phyloP scores from a whole-genome alignment of 2,113 vertebrate species.

The Genyomyrus donnyi region DNA sequence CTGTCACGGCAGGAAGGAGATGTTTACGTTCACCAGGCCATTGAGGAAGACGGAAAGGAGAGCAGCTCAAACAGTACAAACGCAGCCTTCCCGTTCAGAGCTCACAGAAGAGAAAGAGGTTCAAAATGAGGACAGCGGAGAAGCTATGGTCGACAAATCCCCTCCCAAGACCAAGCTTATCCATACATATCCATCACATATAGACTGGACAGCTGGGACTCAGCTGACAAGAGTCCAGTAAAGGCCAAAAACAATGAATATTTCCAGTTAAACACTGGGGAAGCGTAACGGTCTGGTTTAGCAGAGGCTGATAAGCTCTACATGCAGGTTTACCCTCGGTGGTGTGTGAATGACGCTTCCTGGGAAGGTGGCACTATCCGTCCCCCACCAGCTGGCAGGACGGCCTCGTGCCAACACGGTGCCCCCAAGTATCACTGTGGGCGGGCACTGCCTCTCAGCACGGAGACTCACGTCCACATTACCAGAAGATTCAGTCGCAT shows the following conservation, averaged over 20 bases:
- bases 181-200: not conserved
- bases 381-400: not conserved
- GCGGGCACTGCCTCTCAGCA: not conserved
- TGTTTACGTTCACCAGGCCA: slow-evolving; percentile 1
- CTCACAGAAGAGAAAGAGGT: not conserved
- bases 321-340: not conserved
- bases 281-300: not conserved
- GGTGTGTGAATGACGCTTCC: not conserved
- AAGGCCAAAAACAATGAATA: not conserved
- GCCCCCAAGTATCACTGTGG: not conserved
- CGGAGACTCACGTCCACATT: not conserved
- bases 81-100: not conserved
- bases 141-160: not conserved
- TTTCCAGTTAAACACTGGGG: not conserved
- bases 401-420: not conserved
- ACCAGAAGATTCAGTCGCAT: slow-evolving; percentile 15
- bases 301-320: not conserved
- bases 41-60: not conserved
- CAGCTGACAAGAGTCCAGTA: not conserved
- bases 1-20: slow-evolving; percentile 11
- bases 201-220: not conserved
- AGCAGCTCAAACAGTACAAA: not conserved
- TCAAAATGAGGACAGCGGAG: not conserved
- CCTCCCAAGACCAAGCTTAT: not conserved
- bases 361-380: not conserved